Evolutionary conservation across 1,140 invertebrate genomes (phyloP).

Genomic region (Papilio polytes): DNA sequence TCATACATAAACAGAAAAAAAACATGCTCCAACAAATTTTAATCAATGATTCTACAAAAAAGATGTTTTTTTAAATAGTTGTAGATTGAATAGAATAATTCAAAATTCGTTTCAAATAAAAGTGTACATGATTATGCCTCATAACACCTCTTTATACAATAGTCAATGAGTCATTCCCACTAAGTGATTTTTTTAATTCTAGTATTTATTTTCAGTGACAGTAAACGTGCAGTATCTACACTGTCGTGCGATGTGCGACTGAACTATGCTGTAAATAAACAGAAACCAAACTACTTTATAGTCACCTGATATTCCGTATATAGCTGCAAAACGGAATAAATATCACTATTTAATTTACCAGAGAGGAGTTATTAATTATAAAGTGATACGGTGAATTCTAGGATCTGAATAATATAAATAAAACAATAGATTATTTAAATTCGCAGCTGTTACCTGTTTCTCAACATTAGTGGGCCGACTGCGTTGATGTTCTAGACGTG

Average conservation of each 20-base stretch:
- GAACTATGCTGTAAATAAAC: neutral
- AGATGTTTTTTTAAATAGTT: neutral
- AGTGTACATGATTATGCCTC: neutral
- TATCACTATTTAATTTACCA: constrained; percentile 38
- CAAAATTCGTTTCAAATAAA: neutral
- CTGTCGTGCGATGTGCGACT: neutral
- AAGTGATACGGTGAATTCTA: neutral
- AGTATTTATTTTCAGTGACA: neutral
- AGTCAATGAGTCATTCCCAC: too few relatives aligned
- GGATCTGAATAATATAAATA: too few relatives aligned
- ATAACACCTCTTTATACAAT: too few relatives aligned
- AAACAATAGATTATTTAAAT: too few relatives aligned
- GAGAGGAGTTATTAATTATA: neutral
- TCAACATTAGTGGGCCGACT: constrained; percentile 89
- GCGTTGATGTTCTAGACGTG: constrained; percentile 75
- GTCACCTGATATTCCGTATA: constrained; percentile 81
- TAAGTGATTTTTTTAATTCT: neutral
- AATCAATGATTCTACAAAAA: neutral
- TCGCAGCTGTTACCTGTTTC: constrained; percentile 86
- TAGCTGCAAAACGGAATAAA: constrained; percentile 66
- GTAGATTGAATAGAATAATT: neutral
- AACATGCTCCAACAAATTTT: neutral
- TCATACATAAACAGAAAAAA: neutral
- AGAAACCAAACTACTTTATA: constrained; percentile 44
- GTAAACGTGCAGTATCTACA: neutral